Base-by-base conservation (phyloP, 2,797 vertebrate genomes). In the Oophaga sylvatica region DNA sequence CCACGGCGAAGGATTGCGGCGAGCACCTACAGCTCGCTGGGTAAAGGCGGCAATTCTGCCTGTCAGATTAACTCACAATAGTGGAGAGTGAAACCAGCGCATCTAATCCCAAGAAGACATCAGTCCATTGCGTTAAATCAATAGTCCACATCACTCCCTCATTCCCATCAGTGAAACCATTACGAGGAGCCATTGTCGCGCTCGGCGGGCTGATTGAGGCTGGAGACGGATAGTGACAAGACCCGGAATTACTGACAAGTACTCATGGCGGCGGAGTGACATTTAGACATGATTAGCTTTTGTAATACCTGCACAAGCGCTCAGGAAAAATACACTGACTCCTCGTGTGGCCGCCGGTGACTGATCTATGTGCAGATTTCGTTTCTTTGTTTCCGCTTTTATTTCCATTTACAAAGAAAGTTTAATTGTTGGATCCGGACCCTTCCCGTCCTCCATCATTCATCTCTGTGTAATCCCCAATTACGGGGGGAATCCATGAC, bases 21-120 rank as follows among this genome's bases (percentile, higher is more conserved):
- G 5, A 16, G 22, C 62, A 10, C 73, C 71, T 65, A 5, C 29
- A 48, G 70, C 79, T 53, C 13, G 20, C 80, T 82, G 60, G 75
- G 29, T 73, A 83, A 59, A 56, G 86, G 62, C 45, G 48, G 62
- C 70, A 82, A 79, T 87, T 87, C 48, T 71, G 53, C 73, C 81
- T 87, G 87, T 87, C 87, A 87, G 70, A 87, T 87, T 78, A 83
- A 83, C 81, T 87, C 70, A 77, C 86, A 82, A 76, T 81, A 87
- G 79, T 87, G 81, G 45, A 82, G 68, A 15, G 56, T 75, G 41
- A 87, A 59, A 63, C 20, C 35, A n/a, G 68, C 15, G 57, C 68
- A 67, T 53, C 59, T 87, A 76, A 83, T 83, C 59, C 67, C 81
- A 71, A 8, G 7, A 62, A 67, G 63, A 57, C 35, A 73, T 83